Percentiles rank a stretch among this genome's conserved stretches.
Conservation (phyloP, 2,888 invertebrate species). For the Cylindroiulus punctatus region DNA sequence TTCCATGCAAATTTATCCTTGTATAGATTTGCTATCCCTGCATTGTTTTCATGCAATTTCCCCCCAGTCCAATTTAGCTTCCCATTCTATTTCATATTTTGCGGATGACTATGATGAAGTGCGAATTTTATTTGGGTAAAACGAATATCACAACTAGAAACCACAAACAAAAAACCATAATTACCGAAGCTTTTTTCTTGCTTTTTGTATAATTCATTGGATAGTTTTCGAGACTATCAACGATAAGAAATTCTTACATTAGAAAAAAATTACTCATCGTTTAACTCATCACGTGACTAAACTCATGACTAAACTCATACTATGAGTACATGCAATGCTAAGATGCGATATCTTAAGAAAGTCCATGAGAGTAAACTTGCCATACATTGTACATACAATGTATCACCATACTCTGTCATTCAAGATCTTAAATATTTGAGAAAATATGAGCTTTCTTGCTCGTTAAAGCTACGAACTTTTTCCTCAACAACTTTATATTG, state of each 20-base stretch:
- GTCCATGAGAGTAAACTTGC: too few relatives aligned
- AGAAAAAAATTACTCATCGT: constrained; percentile 12
- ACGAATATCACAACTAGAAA: not conserved
- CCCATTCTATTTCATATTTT: constrained; percentile 1
- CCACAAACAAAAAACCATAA: constrained; percentile 35
- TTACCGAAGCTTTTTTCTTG: not conserved
- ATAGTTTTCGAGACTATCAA: not conserved
- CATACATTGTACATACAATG: too few relatives aligned
- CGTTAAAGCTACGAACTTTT: too few relatives aligned
- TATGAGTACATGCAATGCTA: too few relatives aligned
- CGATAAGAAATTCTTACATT: not conserved
- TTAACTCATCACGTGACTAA: not conserved
- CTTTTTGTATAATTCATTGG: not conserved
- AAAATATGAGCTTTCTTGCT: too few relatives aligned
- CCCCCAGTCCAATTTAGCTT: constrained; percentile 11
- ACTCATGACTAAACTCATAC: too few relatives aligned
- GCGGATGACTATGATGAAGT: not conserved
- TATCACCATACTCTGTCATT: too few relatives aligned
- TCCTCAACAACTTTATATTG: too few relatives aligned
- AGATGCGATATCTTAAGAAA: too few relatives aligned
- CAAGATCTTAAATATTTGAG: too few relatives aligned
- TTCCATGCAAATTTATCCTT: not conserved
- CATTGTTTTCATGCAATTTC: constrained; percentile 30
- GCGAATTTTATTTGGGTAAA: not conserved
- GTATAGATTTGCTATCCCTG: constrained; percentile 10